Evolutionary conservation across 2,888 invertebrate genomes (phyloP).

Genomic region (Mantis religiosa): DNA sequence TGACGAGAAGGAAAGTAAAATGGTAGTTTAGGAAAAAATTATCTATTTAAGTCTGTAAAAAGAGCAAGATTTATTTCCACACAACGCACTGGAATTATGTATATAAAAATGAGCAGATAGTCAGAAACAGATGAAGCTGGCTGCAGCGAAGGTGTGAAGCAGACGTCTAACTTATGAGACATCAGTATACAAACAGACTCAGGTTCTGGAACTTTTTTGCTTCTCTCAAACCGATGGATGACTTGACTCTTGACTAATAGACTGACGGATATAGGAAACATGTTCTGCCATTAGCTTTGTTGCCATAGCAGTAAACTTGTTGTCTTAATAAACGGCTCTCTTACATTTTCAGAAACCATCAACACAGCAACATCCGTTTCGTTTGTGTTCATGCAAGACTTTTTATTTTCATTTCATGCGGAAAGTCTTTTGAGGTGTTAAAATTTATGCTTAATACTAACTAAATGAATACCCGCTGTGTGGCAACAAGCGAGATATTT

Average conservation of each 20-base stretch:
- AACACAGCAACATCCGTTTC: neutral
- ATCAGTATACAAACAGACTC: conserved; percentile 14
- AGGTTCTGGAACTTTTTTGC: neutral
- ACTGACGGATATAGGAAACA: neutral
- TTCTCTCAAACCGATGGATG: neutral
- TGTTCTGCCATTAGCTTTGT: neutral
- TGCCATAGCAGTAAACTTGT: neutral
- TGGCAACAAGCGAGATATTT: neutral
- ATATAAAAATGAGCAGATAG: neutral
- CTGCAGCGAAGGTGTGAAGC: neutral
- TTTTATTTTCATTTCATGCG: neutral
- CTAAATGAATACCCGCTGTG: neutral
- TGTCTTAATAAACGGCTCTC: neutral
- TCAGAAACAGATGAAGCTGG: neutral
- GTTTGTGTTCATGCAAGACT: neutral
- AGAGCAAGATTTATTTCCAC: too few relatives aligned
- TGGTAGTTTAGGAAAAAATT: too few relatives aligned
- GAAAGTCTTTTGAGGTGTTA: neutral
- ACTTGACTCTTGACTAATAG: neutral
- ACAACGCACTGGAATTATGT: too few relatives aligned
- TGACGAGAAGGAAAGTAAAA: too few relatives aligned
- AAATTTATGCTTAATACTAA: neutral
- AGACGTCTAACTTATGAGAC: conserved; percentile 10
- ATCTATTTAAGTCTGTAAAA: too few relatives aligned
- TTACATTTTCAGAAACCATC: neutral